phyloP scores from a whole-genome alignment of 37 sponge, comb jelly and placozoan genomes.

The Ephydatia muelleri region DNA sequence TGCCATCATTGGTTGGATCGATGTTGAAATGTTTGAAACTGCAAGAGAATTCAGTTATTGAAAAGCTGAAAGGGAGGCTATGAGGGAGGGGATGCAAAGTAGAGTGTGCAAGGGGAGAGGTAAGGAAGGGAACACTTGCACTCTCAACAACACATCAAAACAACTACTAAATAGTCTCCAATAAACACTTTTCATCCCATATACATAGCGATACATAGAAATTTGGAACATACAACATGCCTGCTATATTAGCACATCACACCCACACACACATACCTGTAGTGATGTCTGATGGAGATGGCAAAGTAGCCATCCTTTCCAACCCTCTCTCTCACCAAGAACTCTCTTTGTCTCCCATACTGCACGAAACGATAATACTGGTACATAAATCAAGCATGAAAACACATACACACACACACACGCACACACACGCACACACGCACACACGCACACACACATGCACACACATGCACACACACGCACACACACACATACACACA shows the following conservation, averaged over 20 bases:
- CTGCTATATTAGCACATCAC: background rate
- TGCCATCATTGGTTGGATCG: constrained; percentile 60
- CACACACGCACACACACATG: too few species aligned
- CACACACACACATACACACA: too few species aligned
- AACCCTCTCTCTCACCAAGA: constrained; percentile 66
- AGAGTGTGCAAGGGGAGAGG: too few species aligned
- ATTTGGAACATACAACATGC: background rate
- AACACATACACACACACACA: background rate
- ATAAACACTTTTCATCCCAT: too few species aligned
- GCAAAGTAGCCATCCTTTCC: constrained; percentile 78
- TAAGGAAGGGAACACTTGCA: too few species aligned
- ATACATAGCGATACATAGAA: background rate
- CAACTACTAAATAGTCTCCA: too few species aligned
- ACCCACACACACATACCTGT: constrained; percentile 42
- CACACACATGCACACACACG: too few species aligned
- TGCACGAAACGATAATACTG: constrained; percentile 3
- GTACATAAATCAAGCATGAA: background rate
- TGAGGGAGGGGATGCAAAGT: background rate
- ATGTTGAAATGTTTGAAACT: constrained; percentile 84
- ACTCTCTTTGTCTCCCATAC: constrained; percentile 81
- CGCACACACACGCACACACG: background rate
- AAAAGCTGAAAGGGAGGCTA: background rate
- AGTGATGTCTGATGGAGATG: constrained; percentile 77
- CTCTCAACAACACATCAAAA: too few species aligned
- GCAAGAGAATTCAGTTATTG: background rate